Evolutionary conservation across 2,113 vertebrate genomes (phyloP).

Genomic region (Papio anubis): DNA sequence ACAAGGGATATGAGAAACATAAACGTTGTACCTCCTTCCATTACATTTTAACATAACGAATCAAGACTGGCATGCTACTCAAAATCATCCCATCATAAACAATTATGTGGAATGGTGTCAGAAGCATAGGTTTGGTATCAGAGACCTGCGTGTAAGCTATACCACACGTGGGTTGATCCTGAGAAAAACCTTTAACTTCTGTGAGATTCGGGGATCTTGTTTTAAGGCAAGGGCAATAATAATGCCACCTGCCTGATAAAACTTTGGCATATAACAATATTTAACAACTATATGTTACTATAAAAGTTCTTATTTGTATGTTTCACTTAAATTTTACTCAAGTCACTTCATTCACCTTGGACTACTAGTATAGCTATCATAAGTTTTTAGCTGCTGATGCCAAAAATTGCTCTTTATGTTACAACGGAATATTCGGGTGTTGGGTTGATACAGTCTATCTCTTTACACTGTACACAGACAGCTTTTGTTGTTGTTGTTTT

Average conservation of each 20-base stretch:
- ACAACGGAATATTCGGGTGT: neutral
- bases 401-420: neutral
- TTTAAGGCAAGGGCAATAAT: neutral
- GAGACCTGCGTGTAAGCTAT: neutral
- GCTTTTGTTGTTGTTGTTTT: neutral
- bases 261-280: neutral
- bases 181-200: neutral
- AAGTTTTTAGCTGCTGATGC: neutral
- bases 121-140: neutral
- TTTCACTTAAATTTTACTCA: neutral
- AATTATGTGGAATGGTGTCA: neutral
- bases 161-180: accelerated
- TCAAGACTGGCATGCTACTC: neutral
- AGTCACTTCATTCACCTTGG: neutral
- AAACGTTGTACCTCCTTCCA: neutral
- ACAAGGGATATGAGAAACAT: neutral
- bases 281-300: neutral
- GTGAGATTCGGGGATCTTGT: neutral
- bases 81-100: neutral
- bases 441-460: neutral
- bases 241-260: neutral
- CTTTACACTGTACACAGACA: neutral
- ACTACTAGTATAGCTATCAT: neutral
- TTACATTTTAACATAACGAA: neutral
- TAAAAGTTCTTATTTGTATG: neutral